Evolutionary conservation across 1,140 invertebrate genomes (phyloP), one percentile per base, ranked within the genome.

Genomic region (Bombus sylvicola): DNA sequence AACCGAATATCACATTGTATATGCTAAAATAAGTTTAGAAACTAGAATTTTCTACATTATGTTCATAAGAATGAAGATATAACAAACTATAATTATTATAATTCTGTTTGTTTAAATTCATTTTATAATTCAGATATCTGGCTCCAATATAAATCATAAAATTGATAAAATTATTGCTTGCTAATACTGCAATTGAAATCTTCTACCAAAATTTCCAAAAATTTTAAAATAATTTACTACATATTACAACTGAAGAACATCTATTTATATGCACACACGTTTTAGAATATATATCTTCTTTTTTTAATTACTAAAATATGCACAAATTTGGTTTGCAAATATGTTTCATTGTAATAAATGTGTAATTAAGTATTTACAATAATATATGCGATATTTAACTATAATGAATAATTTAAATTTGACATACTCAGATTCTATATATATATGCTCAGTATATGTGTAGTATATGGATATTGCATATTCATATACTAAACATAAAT

Each of bases 1-100:
- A 34, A 13, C 10, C 25, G 9, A 15, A 88, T 89, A 90, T 91
- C 86, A 89, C 83, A 91, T 79, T 87, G 28, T 37, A 64, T 43
- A 53, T 59, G 53, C 25, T 47, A 15, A 68, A 79, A 72, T 82
- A 73, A 72, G 31, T 57, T 31, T 15, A 68, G 8, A 72, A 41
- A 31, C 28, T 62, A 64, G 0, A 66, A 39, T 68, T 43, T 68
- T 43, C 34, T 64, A 34, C 6, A 39, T 78, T 53, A 39, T 39
- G 34, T 59, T 28, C 2, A 73, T 15, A 66, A 53, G 28, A 37
- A 43, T 57, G 12, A 28, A 72, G 10, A 77, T 69, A 9, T 83
- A 69, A 69, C 37, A 22, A 59, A 62, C 28, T 62, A 62, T 62
- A 57, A 73, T 41, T 28, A 75, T 72, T 53, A 43, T 81, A 62